Evolutionary conservation across 2,888 invertebrate species (phyloP), one percentile per base, ranked within the genome.

Genomic region (Diadegma fenestrale): DNA sequence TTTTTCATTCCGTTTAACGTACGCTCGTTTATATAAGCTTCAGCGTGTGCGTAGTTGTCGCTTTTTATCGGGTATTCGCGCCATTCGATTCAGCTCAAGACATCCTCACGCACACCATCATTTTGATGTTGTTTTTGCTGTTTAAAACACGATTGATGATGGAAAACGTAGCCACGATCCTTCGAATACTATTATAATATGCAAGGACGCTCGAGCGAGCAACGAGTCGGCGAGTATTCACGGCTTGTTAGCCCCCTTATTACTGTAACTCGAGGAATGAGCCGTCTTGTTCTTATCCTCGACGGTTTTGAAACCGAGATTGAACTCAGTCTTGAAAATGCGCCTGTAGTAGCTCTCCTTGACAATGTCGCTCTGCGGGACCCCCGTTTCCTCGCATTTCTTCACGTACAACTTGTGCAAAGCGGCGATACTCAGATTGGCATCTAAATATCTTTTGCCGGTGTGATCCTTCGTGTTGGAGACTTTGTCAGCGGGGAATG

Each of bases 261-360:
- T 66, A 76, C 80, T 80, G 61, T 82, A 85, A 76, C 68, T 61
- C 48, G 82, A 80, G 4, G 75, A 58, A 10, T 82, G 82, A 3
- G 72, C 41, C 3, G 48, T 66, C 51, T 85, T 86, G 51, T 69
- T 77, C 33, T 86, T 86, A 1, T 86, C 86, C 45, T 83, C 80
- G 54, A 63, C 66, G 19, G 84, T 77, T 78, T 90, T 90, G 77
- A 91, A 91, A 30, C 86, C 88, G 45, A 90, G 87, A 88, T 90
- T 90, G 41, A 91, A 92, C 61, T 91, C 91, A 30, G 87, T 89
- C 69, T 91, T 92, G 71, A 91, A 91, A 84, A 92, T 90, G 76
- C 91, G 89, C 80, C 91, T 89, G 71, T 92, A 92, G 64, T 91
- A 91, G 85, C 90, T 92, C 75, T 91, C 89, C 64, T 90, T 90